Evolutionary conservation across 2,888 invertebrate genomes (phyloP).

Genomic region (Theodoxus fluviatilis): DNA sequence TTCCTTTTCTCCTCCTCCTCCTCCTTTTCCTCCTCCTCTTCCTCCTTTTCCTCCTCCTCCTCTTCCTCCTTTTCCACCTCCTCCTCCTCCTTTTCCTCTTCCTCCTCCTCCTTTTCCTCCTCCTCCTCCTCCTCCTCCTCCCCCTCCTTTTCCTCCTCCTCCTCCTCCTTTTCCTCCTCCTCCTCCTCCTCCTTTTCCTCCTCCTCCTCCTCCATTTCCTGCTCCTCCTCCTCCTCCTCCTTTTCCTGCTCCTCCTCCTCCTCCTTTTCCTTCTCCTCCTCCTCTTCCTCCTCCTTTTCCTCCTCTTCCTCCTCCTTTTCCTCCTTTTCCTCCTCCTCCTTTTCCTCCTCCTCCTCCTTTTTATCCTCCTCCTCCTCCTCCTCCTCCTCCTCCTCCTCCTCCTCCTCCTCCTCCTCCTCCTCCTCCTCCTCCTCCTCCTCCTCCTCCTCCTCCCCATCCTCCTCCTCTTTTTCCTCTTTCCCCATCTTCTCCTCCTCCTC

Average conservation of each 20-base stretch:
- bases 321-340: not conserved
- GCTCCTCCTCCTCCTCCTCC: not conserved
- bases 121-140: not conserved
- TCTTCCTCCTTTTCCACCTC: not conserved
- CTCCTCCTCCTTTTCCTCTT: not conserved
- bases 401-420: not conserved
- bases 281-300: not conserved
- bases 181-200: not conserved
- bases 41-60: not conserved
- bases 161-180: not conserved
- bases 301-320: not conserved
- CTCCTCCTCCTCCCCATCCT: not conserved
- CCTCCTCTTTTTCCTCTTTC: constrained; percentile 16
- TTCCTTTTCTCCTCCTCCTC: not conserved
- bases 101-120: not conserved
- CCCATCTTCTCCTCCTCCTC: constrained; percentile 21
- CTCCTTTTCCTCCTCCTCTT: not conserved
- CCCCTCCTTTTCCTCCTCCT: not conserved
- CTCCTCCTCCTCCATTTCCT: not conserved
- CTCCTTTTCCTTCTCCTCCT: not conserved
- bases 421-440: not conserved
- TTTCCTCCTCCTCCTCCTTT: not conserved
- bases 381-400: constrained; percentile 1
- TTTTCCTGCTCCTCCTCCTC: not conserved
- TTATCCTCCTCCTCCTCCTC: constrained; percentile 5